Base-by-base conservation (phyloP, 2,888 invertebrate genomes). In the Polyommatus iphigenia region DNA sequence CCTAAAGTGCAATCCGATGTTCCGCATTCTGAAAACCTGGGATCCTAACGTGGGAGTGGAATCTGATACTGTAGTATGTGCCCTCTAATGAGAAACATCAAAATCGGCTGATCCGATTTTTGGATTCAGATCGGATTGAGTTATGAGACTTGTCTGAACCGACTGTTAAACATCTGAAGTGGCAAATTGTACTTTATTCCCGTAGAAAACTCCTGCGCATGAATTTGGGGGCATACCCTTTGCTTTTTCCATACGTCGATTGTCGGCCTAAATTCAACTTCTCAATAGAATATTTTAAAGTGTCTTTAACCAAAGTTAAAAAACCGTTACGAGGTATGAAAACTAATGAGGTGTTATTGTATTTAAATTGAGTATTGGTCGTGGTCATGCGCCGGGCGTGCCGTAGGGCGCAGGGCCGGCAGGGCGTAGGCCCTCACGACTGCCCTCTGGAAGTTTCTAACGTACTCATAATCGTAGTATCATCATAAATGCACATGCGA, bases 271-370 rank as follows among this genome's bases (percentile, higher is more conserved):
- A 50, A 15, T 41, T 41, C 41, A 50, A 50, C 15, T 15, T 15
- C 4, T 50, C 50, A 50, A 50, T 50, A 50, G 50, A 50, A 50
- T 18, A 15, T 50, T 41, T 41, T 50, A 54, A 54, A 54, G 54
- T 54, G 54, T 54, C 18, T 54, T 18, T 46, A 46, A 3, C 10
- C 54, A 54, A 54, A 18, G 54, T 54, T 54, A 18, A 54, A 54
- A 54, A 54, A 62, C 62, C 62, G 24, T 62, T 67, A 67, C 67
- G 29, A 15, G 67, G 29, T 18, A 67, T 67, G 67, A 67, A 67
- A 67, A 32, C 67, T 67, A 67, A 67, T 67, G 67, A 67, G 67
- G 67, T 67, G 29, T 67, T 67, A 67, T 67, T 67, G 67, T 67
- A 67, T 67, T 67, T 67, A 67, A 67, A 67, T 67, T 67, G 18